Percentiles rank a stretch among this genome's conserved stretches.
These are phyloP conservation scores for Ectemnius continuus DNA, from an alignment of 2,888 invertebrate genomes.

Conservation along the genomic window DNA sequence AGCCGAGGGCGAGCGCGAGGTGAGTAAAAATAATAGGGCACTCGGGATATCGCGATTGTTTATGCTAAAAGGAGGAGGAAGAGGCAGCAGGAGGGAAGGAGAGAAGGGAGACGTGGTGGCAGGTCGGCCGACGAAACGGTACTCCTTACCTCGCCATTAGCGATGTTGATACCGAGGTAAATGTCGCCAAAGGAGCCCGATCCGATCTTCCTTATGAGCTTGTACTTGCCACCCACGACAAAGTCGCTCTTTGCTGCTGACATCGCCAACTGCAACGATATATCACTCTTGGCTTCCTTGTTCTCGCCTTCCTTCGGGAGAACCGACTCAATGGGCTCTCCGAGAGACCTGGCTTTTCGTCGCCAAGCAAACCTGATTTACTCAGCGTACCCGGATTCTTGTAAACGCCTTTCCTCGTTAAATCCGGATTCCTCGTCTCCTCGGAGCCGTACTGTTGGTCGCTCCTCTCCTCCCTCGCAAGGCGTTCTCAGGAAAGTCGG, in stretches of 20 bases:
- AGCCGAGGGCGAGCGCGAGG: background rate
- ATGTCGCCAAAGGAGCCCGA: conserved; percentile 99
- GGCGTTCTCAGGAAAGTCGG: conserved; percentile 34
- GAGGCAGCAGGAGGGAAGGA: conserved; percentile 14
- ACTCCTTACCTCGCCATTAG: conserved; percentile 90
- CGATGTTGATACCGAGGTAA: conserved; percentile 95
- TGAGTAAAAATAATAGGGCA: background rate
- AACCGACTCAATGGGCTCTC: conserved; percentile 40
- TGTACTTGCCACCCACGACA: conserved; percentile 94
- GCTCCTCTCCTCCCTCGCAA: conserved; percentile 35
- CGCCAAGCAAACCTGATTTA: conserved; percentile 46
- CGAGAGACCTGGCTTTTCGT: conserved; percentile 31
- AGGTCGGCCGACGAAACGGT: conserved; percentile 42
- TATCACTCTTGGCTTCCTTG: conserved; percentile 51
- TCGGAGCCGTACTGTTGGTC: conserved; percentile 21
- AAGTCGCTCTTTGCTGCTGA: conserved; percentile 82
- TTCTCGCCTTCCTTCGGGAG: conserved; percentile 42
- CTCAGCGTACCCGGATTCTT: conserved; percentile 37
- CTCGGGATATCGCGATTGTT: background rate
- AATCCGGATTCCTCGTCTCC: conserved; percentile 31
- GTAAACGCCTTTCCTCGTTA: conserved; percentile 42
- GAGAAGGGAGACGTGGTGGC: conserved; percentile 28
- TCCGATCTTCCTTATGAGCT: conserved; percentile 97
- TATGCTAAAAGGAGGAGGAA: conserved; percentile 11
- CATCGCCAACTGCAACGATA: conserved; percentile 59